Evolutionary conservation across 2,797 vertebrate species (phyloP).

Genomic region (Apogon talboti): DNA sequence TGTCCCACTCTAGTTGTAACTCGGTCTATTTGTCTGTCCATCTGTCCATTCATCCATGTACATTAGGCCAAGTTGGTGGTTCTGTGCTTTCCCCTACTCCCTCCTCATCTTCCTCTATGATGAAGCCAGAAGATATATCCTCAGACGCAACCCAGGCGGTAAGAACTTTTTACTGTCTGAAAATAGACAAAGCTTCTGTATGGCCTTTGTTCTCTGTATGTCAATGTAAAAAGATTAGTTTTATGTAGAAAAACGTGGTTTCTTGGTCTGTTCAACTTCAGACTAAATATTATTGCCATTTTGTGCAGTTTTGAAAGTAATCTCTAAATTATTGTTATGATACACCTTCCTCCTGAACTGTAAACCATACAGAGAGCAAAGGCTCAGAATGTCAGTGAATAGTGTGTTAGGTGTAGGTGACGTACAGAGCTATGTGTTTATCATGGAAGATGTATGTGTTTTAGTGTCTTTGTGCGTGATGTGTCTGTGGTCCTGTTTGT

Average conservation of each 20-base stretch:
- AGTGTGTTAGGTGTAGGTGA: neutral
- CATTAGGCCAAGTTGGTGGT: slow-evolving; percentile 94
- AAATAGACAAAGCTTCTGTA: neutral
- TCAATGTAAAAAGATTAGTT: neutral
- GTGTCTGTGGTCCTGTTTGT: slow-evolving; percentile 5
- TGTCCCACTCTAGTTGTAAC: neutral
- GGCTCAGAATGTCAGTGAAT: neutral
- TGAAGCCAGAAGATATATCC: slow-evolving; percentile 93
- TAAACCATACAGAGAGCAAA: slow-evolving; percentile 8
- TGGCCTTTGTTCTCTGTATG: slow-evolving; percentile 2
- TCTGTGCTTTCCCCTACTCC: slow-evolving; percentile 97
- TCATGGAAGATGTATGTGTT: neutral
- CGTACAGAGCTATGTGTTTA: neutral
- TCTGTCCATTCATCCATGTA: neutral
- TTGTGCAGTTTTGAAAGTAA: no score
- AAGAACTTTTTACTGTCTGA: slow-evolving; percentile 57
- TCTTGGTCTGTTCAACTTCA: no score
- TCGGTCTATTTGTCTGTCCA: slow-evolving; percentile 7
- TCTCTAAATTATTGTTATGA: no score
- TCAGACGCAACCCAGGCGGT: slow-evolving; percentile 96
- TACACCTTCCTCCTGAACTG: neutral
- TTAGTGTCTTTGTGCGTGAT: slow-evolving; percentile 1
- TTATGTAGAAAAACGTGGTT: neutral
- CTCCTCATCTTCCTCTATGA: slow-evolving; percentile 98
- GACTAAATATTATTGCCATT: no score